Conservation (phyloP, 2,888 invertebrate species). For the Sphecodes monilicornis region DNA sequence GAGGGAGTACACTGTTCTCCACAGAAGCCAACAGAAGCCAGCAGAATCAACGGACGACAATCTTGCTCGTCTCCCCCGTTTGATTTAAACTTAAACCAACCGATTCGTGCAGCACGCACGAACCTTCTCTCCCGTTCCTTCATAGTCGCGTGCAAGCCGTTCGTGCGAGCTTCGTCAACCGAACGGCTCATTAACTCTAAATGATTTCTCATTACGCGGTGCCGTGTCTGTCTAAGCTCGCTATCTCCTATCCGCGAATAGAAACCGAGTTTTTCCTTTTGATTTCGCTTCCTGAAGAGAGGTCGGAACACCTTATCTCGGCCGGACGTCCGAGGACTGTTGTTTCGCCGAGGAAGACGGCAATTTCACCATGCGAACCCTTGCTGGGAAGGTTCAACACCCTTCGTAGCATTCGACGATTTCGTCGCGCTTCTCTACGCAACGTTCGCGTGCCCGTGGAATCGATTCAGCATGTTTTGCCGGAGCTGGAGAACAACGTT, state of each 20-base stretch:
- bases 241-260: neutral
- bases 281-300: neutral
- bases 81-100: neutral
- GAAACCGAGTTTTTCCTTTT: neutral
- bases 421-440: neutral
- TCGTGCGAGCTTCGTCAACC: slow-evolving; percentile 50
- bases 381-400: neutral
- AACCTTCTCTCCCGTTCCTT: neutral
- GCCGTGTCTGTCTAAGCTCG: neutral
- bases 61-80: neutral
- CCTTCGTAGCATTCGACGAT: neutral
- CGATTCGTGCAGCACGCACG: slow-evolving; percentile 51
- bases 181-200: slow-evolving; percentile 51
- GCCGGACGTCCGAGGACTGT: neutral
- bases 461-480: neutral
- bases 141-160: slow-evolving; percentile 26
- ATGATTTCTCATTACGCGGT: slow-evolving; percentile 57
- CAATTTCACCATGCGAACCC: neutral
- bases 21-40: neutral
- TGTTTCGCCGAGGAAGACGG: neutral
- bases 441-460: neutral
- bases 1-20: neutral
- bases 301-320: neutral
- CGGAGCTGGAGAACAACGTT: neutral
- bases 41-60: neutral